These are phyloP conservation scores for Pseudanteris insignis DNA, from an alignment of 2,888 invertebrate genomes.

Conservation along the genomic window DNA sequence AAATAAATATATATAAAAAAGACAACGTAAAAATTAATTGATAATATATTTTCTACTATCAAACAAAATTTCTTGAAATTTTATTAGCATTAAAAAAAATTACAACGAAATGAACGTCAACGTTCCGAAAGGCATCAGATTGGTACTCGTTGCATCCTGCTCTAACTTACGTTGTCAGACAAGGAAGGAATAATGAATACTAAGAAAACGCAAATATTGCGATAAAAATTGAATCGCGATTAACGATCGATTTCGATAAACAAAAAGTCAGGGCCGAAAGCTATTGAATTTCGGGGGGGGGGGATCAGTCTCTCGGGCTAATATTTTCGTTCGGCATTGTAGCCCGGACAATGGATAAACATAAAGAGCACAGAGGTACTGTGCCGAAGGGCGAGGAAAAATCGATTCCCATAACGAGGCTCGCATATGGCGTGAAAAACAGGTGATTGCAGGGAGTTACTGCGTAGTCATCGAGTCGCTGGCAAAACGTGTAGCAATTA, in stretches of 20 bases:
- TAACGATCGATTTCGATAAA: slow-evolving; percentile 1
- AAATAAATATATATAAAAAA: too few species aligned
- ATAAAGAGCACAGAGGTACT: slow-evolving; percentile 16
- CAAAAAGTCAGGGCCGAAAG: background rate
- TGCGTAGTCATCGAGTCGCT: slow-evolving; percentile 23
- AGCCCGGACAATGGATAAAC: slow-evolving; percentile 1
- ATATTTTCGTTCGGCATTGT: slow-evolving; percentile 23
- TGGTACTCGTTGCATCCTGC: too few species aligned
- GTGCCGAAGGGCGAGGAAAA: slow-evolving; percentile 40
- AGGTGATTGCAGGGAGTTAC: slow-evolving; percentile 30
- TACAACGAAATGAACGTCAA: too few species aligned
- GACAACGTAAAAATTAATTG: too few species aligned
- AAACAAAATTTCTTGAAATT: too few species aligned
- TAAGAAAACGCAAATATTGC: too few species aligned
- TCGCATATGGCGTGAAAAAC: slow-evolving; percentile 42
- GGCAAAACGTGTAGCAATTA: slow-evolving; percentile 28
- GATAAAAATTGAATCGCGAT: too few species aligned
- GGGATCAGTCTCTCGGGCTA: slow-evolving; percentile 6
- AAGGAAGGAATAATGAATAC: too few species aligned
- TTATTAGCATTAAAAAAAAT: too few species aligned
- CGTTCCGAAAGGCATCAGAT: too few species aligned
- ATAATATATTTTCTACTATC: too few species aligned
- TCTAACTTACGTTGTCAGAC: too few species aligned
- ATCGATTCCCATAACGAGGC: slow-evolving; percentile 32
- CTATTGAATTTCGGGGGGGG: slow-evolving; percentile 7